Evolutionary conservation across 2,888 invertebrate genomes (phyloP).

Genomic region (Cyrtodaria siliqua): DNA sequence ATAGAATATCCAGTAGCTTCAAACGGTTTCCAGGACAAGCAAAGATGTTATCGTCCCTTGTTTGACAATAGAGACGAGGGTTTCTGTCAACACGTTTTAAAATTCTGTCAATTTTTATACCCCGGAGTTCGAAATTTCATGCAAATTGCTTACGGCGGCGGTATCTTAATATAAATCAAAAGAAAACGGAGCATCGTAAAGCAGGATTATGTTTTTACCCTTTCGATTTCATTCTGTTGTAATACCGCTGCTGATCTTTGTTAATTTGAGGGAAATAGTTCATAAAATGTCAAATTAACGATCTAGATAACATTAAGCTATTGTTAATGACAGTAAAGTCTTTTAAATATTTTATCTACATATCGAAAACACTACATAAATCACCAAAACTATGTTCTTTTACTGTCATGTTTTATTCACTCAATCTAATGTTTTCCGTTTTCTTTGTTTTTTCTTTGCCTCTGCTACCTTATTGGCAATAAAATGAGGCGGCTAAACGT

Average conservation of each 20-base stretch:
- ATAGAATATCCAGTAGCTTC: too few relatives aligned
- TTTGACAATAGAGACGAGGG: neutral
- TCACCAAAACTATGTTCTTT: neutral
- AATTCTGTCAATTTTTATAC: neutral
- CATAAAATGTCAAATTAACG: constrained; percentile 43
- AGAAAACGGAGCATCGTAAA: constrained; percentile 4
- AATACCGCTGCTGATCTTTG: neutral
- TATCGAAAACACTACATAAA: neutral
- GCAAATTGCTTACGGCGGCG: constrained; percentile 1
- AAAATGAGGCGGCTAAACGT: too few relatives aligned
- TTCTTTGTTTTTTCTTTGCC: too few relatives aligned
- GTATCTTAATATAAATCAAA: neutral
- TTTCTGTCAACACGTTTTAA: constrained; percentile 12
- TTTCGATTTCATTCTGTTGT: constrained; percentile 10
- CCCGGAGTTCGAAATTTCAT: constrained; percentile 9
- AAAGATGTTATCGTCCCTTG: too few relatives aligned
- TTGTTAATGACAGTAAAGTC: constrained; percentile 10
- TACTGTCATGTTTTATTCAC: too few relatives aligned
- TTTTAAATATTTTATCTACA: constrained; percentile 4
- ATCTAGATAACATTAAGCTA: constrained; percentile 28
- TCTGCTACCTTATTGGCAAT: too few relatives aligned
- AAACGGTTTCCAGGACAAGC: too few relatives aligned
- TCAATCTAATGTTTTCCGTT: too few relatives aligned
- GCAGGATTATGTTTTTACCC: constrained; percentile 32
- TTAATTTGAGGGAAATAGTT: constrained; percentile 9